Evolutionary conservation across 2,113 vertebrate genomes (phyloP), one percentile per base, ranked within the genome.

Genomic region (Rhinichthys klamathensis): DNA sequence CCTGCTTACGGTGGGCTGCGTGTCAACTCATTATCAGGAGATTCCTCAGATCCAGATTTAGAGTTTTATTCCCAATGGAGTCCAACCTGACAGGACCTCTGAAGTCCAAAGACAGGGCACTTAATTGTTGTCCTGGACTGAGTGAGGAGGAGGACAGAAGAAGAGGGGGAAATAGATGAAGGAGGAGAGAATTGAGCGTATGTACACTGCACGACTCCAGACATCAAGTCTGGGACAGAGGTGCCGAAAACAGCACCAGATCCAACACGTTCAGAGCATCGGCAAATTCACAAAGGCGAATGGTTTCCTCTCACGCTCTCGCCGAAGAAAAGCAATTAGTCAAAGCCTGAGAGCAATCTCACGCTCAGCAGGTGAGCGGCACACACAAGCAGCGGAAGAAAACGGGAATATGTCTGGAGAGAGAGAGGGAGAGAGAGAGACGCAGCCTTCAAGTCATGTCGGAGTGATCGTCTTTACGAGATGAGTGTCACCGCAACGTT

Each of bases 151-250:
- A 4, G 74, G 63, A 87, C 87, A 93, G 86, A 89, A 84, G 88
- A 83, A 10, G 82, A 15, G 82, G 76, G 79, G 70, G 67, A 65
- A 86, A 80, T 58, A 77, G 75, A 91, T 88, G 70, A 61, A 78
- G 72, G 58, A 80, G 72, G 84, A 91, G 87, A 95, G 90, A 82
- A 93, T 51, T 89, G 89, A 94, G 92, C 82, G 88, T 89, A 91
- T 85, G 89, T 89, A 86, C 88, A 84, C 89, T 76, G 87, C 85
- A 90, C 85, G 84, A 86, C 84, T 92, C 84, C 89, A 93, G 87
- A 85, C 80, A 91, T 91, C 86, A 75, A 23, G 76, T 38, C 54
- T 61, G 77, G 21, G 38, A 38, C 12, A 2, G 25, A 76, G 44
- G 35, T 30, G 82, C 85, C 88, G 89, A 85, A 86, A 78, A 30